Percentiles rank a stretch among this genome's conserved stretches.
phyloP scores from a whole-genome alignment of 2,113 vertebrate species.

The Gymnogyps californianus region DNA sequence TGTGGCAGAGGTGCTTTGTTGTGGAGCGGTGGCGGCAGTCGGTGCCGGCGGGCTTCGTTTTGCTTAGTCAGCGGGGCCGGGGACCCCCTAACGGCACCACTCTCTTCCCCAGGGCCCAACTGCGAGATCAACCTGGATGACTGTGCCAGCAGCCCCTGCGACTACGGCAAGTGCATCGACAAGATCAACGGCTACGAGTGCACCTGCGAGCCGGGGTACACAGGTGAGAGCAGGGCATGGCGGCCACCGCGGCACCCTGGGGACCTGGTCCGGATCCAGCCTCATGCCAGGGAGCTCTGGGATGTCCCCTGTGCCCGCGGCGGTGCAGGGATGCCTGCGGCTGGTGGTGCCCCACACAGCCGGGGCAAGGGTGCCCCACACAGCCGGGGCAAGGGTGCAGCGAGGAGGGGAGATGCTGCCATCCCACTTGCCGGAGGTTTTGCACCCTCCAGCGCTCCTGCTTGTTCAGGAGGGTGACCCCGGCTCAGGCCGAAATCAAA shows the following conservation, averaged over 20 bases:
- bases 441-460: neutral
- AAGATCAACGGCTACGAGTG: constrained; percentile 93
- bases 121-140: constrained; percentile 94
- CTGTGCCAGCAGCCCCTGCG: constrained; percentile 89
- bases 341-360: neutral
- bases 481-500: constrained; percentile 13
- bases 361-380: neutral
- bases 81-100: neutral
- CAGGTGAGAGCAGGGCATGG: constrained; percentile 73
- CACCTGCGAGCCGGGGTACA: constrained; percentile 87
- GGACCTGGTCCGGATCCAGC: neutral
- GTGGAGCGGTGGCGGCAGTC: accelerated
- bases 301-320: neutral
- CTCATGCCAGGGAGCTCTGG: accelerated
- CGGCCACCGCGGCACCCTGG: accelerated
- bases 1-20: accelerated
- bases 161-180: constrained; percentile 91
- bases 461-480: constrained; percentile 10
- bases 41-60: neutral
- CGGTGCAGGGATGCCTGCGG: neutral
- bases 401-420: neutral
- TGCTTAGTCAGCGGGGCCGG: accelerated
- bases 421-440: neutral
- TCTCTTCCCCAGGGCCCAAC: constrained; percentile 75
- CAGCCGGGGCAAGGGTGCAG: neutral